These are phyloP conservation scores for Acrocephalus scirpaceus DNA, from an alignment of 2,797 vertebrate species.

Conservation along the genomic window DNA sequence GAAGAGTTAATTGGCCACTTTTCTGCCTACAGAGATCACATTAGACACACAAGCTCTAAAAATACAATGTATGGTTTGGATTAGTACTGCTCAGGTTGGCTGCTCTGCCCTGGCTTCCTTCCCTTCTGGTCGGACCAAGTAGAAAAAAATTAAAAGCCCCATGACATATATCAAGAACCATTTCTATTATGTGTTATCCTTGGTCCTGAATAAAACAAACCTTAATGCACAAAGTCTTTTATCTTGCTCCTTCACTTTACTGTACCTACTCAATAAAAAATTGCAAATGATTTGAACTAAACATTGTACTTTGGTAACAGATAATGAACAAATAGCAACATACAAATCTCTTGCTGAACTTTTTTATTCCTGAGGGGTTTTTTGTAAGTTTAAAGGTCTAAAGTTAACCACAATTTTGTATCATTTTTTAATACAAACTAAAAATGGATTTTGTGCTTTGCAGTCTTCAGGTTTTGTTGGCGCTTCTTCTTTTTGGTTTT, in stretches of 20 bases:
- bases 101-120: constrained; percentile 75
- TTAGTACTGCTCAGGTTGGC: constrained; percentile 81
- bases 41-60: constrained; percentile 78
- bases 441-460: neutral
- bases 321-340: neutral
- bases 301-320: neutral
- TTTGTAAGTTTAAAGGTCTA: neutral
- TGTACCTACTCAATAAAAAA: neutral
- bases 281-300: neutral
- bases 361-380: neutral
- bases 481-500: too few species aligned
- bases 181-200: constrained; percentile 62
- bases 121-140: constrained; percentile 61
- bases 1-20: constrained; percentile 76
- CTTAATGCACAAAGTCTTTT: constrained; percentile 68
- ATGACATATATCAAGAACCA: constrained; percentile 26
- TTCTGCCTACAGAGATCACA: constrained; percentile 70
- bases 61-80: constrained; percentile 82
- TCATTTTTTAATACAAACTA: neutral
- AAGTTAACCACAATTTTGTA: neutral
- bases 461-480: neutral
- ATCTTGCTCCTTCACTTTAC: constrained; percentile 70
- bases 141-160: constrained; percentile 52
- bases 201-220: constrained; percentile 70
- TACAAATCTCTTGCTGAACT: neutral